These are phyloP conservation scores for Saguinus midas DNA, from an alignment of 2,113 vertebrate genomes.

Conservation along the genomic window DNA sequence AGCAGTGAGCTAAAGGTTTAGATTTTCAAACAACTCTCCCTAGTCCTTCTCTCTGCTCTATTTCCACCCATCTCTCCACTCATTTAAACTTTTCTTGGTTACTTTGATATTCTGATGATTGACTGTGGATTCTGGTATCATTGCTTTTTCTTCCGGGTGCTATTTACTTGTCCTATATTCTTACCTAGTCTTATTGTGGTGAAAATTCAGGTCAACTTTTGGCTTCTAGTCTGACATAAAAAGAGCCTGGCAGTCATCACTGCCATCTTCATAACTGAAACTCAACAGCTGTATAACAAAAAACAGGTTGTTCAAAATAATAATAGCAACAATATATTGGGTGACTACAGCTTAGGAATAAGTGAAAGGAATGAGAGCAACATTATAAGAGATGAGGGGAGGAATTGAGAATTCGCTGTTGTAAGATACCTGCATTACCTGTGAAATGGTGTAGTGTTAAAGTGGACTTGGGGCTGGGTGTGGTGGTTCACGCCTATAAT, in stretches of 20 bases:
- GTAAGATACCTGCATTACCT: background rate
- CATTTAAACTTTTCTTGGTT: background rate
- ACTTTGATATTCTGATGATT: background rate
- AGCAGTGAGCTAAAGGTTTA: background rate
- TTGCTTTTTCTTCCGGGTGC: slow-evolving; percentile 13
- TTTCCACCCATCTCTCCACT: background rate
- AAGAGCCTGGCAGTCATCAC: background rate
- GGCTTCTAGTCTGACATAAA: background rate
- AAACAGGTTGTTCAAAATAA: slow-evolving; percentile 9
- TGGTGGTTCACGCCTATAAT: too few relatives aligned
- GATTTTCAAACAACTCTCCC: background rate
- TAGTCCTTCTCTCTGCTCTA: background rate
- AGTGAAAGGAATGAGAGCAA: background rate
- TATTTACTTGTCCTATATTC: background rate
- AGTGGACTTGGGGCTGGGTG: background rate
- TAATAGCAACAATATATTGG: background rate
- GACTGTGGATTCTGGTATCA: slow-evolving; percentile 17
- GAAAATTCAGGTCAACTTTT: background rate
- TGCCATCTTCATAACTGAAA: background rate
- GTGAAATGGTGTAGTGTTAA: background rate
- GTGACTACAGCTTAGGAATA: background rate
- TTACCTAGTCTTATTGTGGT: background rate
- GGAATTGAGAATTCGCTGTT: background rate
- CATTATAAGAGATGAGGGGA: background rate
- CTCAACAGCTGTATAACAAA: background rate